Base-by-base conservation (phyloP, 2,888 invertebrate genomes). In the Apotomis betuletana region DNA sequence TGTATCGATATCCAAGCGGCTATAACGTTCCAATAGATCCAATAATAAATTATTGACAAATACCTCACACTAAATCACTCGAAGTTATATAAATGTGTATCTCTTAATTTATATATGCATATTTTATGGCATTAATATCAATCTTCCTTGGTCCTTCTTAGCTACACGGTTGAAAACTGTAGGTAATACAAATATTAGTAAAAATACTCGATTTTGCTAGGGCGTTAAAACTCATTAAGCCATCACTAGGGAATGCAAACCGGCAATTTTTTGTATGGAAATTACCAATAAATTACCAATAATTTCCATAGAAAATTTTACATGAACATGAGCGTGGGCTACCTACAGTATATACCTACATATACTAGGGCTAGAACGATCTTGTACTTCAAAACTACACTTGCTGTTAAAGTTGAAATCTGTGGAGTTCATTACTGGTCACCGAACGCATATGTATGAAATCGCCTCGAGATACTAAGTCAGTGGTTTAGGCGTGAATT, bases 31-130 rank as follows among this genome's bases (percentile, higher is more conserved):
- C 63, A 54, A 54, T 64, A 15, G 5, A 44, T 44, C 12, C 41
- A 41, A 41, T 15, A 54, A 64, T 64, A 44, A 54, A 64, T 64
- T 52, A 63, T 52, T 63, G 62, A 63, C 38, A 63, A 63, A 63
- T 52, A 36, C 62, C 51, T 52, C 6, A 63, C n/a, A 63, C 51
- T 52, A 63, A 63, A 52, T 63, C 38, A 52, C 38, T n/a, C 12
- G 38, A 8, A 38, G 38, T 13, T 63, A 51, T 52, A 63, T 61
- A 41, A 58, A 38, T 15, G 15, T 15, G 15, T 60, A 60, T 60
- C 10, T 15, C 46, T 46, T 60, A 10, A 15, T 46, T 51, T 49
- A 27, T 51, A 62, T 49, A 38, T 36, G 5, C 6, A 44, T 10
- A 38, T 62, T 62, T 51, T 62, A 38, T 62, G 62, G n/a, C 51